A percentile compares a stretch with the other conserved stretches of the same genome.
Conservation (phyloP, 92 coral and sea anemone genomes). For the Chrysogorgia sp. region DNA sequence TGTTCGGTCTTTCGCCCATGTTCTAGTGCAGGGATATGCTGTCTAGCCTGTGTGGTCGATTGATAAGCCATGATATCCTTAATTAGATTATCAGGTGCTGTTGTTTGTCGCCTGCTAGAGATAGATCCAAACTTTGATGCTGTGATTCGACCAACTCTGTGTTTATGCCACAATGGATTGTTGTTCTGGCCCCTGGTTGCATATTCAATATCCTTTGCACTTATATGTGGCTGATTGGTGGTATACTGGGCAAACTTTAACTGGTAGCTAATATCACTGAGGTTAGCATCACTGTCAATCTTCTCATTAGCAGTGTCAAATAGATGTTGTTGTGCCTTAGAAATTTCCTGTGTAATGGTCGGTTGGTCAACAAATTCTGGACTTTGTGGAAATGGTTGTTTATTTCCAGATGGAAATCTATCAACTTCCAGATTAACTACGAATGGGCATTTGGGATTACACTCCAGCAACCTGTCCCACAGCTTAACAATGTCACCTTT, state of each 20-base stretch:
- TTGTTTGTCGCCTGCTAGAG: slow-evolving; percentile 50
- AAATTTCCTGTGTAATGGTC: slow-evolving; percentile 12
- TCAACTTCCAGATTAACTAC: slow-evolving; percentile 33
- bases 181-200: slow-evolving; percentile 52
- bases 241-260: no score
- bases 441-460: slow-evolving; percentile 36
- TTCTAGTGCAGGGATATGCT: no score
- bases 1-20: no score
- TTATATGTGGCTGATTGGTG: no score
- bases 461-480: slow-evolving; percentile 3
- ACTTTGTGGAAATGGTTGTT: slow-evolving; percentile 2
- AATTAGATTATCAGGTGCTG: slow-evolving; percentile 55
- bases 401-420: slow-evolving; percentile 23
- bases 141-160: slow-evolving; percentile 58
- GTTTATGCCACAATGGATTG: slow-evolving; percentile 48
- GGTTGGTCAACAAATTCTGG: slow-evolving; percentile 19
- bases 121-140: slow-evolving; percentile 69
- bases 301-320: no score
- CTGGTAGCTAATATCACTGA: no score
- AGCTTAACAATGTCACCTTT: slow-evolving; percentile 21
- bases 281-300: no score
- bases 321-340: no score
- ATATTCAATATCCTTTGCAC: slow-evolving; percentile 40
- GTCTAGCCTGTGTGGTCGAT: neutral
- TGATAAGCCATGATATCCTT: slow-evolving; percentile 45